Base-by-base conservation (phyloP, 2,113 vertebrate genomes). In the Pelmatolapia mariae region DNA sequence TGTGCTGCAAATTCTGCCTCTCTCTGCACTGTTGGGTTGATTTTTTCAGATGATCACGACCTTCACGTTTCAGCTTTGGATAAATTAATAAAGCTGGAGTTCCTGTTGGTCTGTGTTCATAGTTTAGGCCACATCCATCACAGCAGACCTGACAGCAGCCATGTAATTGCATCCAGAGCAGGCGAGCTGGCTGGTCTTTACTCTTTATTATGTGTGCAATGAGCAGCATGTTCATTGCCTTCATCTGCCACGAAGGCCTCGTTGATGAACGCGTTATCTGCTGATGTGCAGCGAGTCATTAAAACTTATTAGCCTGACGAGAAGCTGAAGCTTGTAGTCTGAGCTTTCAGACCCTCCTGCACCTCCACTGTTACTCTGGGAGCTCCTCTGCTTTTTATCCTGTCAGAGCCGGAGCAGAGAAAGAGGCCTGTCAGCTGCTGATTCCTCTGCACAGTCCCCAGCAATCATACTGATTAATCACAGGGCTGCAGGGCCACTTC, bases 391-490 rank as follows among this genome's bases (percentile, higher is more conserved):
- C 63, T 80, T 66, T 81, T 63, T 11, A 89, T 83, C 81, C 78
- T 43, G 40, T 89, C 82, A 83, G 24, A 76, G 29, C 52, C 22
- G 6, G 12, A 78, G 68, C 45, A 24, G 57, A 82, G 78, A 80
- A 63, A 12, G 29, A 9, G 10, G 7, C 24, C 57, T 22, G 80
- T 87, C 82, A 81, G 76, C 66, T 10, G 59, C 71, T 73, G 26
- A 16, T 63, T 52, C 5, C 6, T 9, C 89, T 12, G 73, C 50
- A 40, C 80, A 33, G 6, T 80, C 68, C 36, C 52, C 43, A 12
- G 83, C 31, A 57, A 56, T 87, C 61, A 33, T 54, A 4, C 61
- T 91, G 92, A 93, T 91, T 63, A 50, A 92, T 90, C 84, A 66
- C 87, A 40, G 8, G 80, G 36, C 91, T 84, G 7, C 83, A 16